Percentiles rank a stretch among this genome's conserved stretches.
Conservation (phyloP, 2,797 vertebrate species). For the Acipenser transmontanus region DNA sequence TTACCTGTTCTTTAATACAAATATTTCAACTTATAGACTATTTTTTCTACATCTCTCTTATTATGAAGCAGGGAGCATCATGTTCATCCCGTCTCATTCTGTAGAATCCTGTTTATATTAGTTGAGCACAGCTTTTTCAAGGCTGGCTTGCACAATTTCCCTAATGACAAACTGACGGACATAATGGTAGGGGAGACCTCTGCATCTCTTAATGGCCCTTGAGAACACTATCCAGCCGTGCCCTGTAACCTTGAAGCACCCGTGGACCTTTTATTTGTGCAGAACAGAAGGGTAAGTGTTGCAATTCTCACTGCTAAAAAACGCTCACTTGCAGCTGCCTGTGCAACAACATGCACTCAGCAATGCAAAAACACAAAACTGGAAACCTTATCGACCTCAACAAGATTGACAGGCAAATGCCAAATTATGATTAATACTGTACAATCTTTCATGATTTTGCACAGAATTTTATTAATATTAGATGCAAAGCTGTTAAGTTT, state of each 20-base stretch:
- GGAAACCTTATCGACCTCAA: background rate
- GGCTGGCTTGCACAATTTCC: background rate
- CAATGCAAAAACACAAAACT: background rate
- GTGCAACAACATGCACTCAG: background rate
- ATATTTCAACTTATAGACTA: no score
- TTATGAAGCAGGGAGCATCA: no score
- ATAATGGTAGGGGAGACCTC: background rate
- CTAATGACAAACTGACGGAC: background rate
- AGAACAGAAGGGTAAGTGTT: background rate
- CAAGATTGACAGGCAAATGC: background rate
- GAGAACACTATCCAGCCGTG: background rate
- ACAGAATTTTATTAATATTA: no score
- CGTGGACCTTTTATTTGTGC: background rate
- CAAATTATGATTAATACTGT: no score
- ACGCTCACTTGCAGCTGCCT: background rate
- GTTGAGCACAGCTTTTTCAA: conserved; percentile 56
- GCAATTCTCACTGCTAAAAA: background rate
- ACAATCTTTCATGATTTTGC: no score
- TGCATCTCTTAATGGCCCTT: no score
- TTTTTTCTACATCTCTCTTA: no score
- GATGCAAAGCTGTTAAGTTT: no score
- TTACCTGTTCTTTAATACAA: no score
- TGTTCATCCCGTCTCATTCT: no score
- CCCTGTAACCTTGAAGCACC: background rate
- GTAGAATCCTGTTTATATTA: no score